These are phyloP conservation scores for Tanytarsus gracilentus DNA, from an alignment of 2,888 invertebrate genomes.

Conservation along the genomic window DNA sequence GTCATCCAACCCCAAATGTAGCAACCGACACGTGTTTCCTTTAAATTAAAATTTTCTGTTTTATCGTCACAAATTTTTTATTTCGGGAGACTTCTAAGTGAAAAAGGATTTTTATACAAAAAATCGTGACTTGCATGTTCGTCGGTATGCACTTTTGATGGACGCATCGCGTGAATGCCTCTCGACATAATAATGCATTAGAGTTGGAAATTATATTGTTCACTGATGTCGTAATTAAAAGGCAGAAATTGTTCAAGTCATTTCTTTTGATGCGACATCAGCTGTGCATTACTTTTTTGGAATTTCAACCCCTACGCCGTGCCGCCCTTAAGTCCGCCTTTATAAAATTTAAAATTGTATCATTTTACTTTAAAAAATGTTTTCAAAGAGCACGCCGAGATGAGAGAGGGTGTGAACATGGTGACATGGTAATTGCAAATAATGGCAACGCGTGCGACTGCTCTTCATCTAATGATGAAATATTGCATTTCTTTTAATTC, in stretches of 20 bases:
- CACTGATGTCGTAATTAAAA: conserved; percentile 25
- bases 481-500: conserved; percentile 9
- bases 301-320: too few relatives aligned
- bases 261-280: not conserved
- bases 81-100: too few relatives aligned
- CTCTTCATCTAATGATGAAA: conserved; percentile 16
- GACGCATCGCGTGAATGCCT: conserved; percentile 22
- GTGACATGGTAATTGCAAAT: conserved; percentile 26
- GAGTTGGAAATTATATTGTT: conserved; percentile 16
- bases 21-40: conserved; percentile 24
- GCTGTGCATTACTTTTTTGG: too few relatives aligned
- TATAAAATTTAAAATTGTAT: too few relatives aligned
- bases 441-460: conserved; percentile 19
- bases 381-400: not conserved
- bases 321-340: too few relatives aligned
- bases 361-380: not conserved
- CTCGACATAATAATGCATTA: conserved; percentile 11
- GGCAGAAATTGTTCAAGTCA: conserved; percentile 18
- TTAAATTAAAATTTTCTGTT: conserved; percentile 25
- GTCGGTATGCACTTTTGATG: conserved; percentile 16
- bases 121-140: conserved; percentile 21
- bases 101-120: conserved; percentile 8
- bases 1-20: not conserved
- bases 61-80: conserved; percentile 25
- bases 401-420: conserved; percentile 25